Evolutionary conservation across 2,888 invertebrate species (phyloP).

Genomic region (Aricia artaxerxes): DNA sequence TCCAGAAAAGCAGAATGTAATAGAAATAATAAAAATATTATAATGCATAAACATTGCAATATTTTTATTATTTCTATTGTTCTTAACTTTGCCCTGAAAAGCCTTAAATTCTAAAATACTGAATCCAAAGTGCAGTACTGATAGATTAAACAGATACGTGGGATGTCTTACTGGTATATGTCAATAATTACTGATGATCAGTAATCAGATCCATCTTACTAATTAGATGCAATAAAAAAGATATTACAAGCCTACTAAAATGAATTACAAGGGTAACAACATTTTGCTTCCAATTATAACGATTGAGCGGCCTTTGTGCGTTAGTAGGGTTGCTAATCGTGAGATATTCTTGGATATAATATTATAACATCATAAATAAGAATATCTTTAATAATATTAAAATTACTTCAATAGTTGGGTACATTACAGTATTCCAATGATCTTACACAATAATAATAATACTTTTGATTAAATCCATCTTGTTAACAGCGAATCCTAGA

Average conservation of each 20-base stretch:
- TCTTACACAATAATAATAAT: too few species aligned
- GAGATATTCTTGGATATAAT: background rate
- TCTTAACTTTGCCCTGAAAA: background rate
- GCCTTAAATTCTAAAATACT: background rate
- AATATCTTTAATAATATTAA: too few species aligned
- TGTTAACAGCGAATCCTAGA: background rate
- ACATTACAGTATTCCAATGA: too few species aligned
- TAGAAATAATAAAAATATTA: too few species aligned
- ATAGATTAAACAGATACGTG: background rate
- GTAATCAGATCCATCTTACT: too few species aligned
- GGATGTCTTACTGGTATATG: background rate
- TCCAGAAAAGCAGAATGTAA: too few species aligned
- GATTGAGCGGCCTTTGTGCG: background rate
- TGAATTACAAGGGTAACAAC: background rate
- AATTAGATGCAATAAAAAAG: background rate
- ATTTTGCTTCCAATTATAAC: constrained; percentile 1
- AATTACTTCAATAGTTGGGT: too few species aligned
- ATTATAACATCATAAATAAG: too few species aligned
- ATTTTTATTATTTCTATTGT: too few species aligned
- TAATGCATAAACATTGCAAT: too few species aligned
- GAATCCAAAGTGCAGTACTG: background rate
- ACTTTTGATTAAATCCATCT: too few species aligned
- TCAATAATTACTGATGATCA: too few species aligned
- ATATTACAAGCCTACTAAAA: constrained; percentile 8
- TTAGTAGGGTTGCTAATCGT: constrained; percentile 13